phyloP scores from a whole-genome alignment of 2,113 vertebrate species.

The Heterochromis multidens region DNA sequence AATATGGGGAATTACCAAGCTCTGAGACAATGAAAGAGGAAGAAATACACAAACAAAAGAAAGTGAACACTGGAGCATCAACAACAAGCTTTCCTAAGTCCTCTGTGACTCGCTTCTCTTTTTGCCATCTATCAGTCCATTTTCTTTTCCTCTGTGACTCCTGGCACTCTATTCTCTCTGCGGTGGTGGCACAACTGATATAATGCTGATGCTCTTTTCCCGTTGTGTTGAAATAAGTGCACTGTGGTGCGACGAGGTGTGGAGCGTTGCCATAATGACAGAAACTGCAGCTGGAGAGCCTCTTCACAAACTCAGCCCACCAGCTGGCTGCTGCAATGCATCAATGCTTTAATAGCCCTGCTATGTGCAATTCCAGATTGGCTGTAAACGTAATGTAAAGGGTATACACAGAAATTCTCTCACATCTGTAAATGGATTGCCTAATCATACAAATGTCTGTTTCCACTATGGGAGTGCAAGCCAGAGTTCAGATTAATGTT shows the following conservation, averaged over 20 bases:
- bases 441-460: slow-evolving; percentile 20
- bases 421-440: slow-evolving; percentile 1
- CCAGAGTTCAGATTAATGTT: background rate
- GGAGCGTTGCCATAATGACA: slow-evolving; percentile 57
- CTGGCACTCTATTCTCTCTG: slow-evolving; percentile 50
- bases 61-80: slow-evolving; percentile 11
- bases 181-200: slow-evolving; percentile 39
- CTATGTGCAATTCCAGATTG: slow-evolving; percentile 28
- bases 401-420: background rate
- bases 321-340: slow-evolving; percentile 55
- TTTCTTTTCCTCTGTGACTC: slow-evolving; percentile 51
- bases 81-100: slow-evolving; percentile 36
- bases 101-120: slow-evolving; percentile 15
- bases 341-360: slow-evolving; percentile 44
- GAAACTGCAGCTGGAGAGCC: slow-evolving; percentile 53
- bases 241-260: slow-evolving; percentile 52
- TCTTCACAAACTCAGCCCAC: slow-evolving; percentile 49
- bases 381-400: slow-evolving; percentile 24
- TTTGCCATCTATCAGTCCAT: slow-evolving; percentile 31
- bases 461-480: background rate
- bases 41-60: background rate
- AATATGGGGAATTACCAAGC: slow-evolving; percentile 17
- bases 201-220: slow-evolving; percentile 53
- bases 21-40: background rate
- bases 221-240: slow-evolving; percentile 61